These are phyloP conservation scores for Apis cerana DNA, from an alignment of 1,140 invertebrate species.

Conservation along the genomic window DNA sequence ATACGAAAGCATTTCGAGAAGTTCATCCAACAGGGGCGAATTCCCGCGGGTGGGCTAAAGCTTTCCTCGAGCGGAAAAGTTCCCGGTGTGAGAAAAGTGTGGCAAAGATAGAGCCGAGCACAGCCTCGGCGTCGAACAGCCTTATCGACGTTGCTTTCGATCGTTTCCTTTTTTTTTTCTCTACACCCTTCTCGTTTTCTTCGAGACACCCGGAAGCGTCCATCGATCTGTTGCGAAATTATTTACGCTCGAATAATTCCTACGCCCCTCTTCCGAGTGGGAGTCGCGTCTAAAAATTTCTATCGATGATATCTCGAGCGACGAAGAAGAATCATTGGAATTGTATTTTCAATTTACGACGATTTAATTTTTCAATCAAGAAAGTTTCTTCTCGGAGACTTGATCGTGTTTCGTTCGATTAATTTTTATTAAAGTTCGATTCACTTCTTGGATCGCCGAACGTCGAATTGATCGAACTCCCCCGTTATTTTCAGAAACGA, in stretches of 20 bases:
- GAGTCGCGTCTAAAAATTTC: not conserved
- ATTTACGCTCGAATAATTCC: conserved; percentile 6
- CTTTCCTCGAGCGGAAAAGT: conserved; percentile 1
- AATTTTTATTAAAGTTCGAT: too few species aligned
- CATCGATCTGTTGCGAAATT: conserved; percentile 23
- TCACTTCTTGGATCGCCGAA: too few species aligned
- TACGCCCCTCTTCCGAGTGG: too few species aligned
- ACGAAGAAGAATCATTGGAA: not conserved
- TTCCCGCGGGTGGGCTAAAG: conserved; percentile 13
- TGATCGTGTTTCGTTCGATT: too few species aligned
- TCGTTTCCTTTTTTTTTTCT: conserved; percentile 2
- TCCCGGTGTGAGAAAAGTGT: not conserved
- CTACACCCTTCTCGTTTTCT: not conserved
- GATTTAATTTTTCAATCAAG: too few species aligned
- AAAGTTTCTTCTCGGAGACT: too few species aligned
- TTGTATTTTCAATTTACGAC: too few species aligned
- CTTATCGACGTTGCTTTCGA: not conserved
- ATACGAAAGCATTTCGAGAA: not conserved
- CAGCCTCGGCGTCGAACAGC: not conserved
- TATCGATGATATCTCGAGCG: not conserved
- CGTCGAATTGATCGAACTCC: too few species aligned
- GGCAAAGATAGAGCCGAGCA: conserved; percentile 2
- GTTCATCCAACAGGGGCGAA: not conserved
- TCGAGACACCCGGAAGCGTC: not conserved
- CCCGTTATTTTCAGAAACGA: too few species aligned